Conservation (phyloP, 1,140 invertebrate genomes). For the Homalodisca vitripennis region DNA sequence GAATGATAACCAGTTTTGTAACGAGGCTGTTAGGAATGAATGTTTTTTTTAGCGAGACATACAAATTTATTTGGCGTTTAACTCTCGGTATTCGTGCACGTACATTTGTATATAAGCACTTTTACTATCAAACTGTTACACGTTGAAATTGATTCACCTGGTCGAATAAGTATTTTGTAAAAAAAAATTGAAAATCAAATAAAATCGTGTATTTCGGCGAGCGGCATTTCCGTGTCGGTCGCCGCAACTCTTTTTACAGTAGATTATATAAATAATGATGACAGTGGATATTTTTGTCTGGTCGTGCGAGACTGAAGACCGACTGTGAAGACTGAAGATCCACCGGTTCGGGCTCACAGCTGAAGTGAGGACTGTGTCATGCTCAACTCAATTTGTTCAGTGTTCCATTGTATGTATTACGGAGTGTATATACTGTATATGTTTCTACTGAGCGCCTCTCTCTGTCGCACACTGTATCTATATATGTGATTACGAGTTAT, state of each 20-base stretch:
- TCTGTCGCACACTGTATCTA: constrained; percentile 23
- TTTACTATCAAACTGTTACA: constrained; percentile 19
- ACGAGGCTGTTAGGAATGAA: constrained; percentile 7
- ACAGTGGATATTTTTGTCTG: constrained; percentile 9
- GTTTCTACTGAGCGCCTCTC: background rate
- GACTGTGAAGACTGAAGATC: background rate
- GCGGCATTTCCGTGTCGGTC: constrained; percentile 7
- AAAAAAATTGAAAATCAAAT: constrained; percentile 3
- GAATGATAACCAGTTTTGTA: constrained; percentile 27
- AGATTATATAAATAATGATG: constrained; percentile 13
- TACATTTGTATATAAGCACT: constrained; percentile 22
- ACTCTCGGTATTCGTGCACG: constrained; percentile 20
- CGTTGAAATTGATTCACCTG: background rate
- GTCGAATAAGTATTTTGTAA: background rate
- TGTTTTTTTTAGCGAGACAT: constrained; percentile 20
- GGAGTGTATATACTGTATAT: constrained; percentile 18
- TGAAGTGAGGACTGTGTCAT: constrained; percentile 10
- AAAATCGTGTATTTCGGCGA: constrained; percentile 1
- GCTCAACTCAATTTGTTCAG: constrained; percentile 20
- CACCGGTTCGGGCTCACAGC: background rate
- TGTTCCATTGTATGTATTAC: constrained; percentile 1
- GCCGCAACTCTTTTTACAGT: background rate
- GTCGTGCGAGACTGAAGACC: background rate
- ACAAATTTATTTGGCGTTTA: constrained; percentile 16
- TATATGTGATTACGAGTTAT: constrained; percentile 20